Base-by-base conservation (phyloP, 2,797 vertebrate species). In the Tarsius wallacei region DNA sequence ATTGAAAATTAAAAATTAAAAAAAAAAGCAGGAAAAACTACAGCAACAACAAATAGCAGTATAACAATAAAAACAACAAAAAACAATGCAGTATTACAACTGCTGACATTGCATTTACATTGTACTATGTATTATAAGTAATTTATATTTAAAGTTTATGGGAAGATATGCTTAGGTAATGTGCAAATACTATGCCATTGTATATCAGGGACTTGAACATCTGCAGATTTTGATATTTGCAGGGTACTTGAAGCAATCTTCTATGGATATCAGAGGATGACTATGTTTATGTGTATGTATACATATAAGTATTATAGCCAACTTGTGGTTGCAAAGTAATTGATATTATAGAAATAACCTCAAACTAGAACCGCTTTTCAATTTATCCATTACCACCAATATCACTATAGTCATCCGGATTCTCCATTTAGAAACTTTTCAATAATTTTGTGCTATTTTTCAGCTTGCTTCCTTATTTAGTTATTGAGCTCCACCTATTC, bases 271-370 rank as follows among this genome's bases (percentile, higher is more conserved):
- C 53, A 80, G 36, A 21, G 77, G 53, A 26, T 57, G 53, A 57
- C 77, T 81, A 61, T n/a, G 36, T 78, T 15, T 87, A 0, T 61
- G 14, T 80, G 11, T n/a, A 7, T 4, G 33, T 53, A 22, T 6
- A 2, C 21, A 33, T 22, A 47, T 61, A n/a, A 36, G 76, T 87
- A 22, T 66, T 47, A 66, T n/a, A 51, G 16, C 36, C 57, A 74
- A 63, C 70, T 55, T 96, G 66, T 64, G 13, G 28, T 76, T 74
- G 31, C 71, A 89, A 71, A 88, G 36, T 93, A 78, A 84, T 68
- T 59, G 49, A 24, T 85, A 28, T 64, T 3, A 57, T 84, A 85
- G n/a, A 70, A 90, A 74, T 77, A 47, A 8, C 47, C 31, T 71
- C 13, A 73, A 77, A n/a, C 14, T 66, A 36, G 55, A 28, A 57